A percentile compares a stretch with the other conserved stretches of the same genome.
Evolutionary conservation across 1,140 invertebrate genomes (phyloP).

Genomic region (Callitettix versicolor): DNA sequence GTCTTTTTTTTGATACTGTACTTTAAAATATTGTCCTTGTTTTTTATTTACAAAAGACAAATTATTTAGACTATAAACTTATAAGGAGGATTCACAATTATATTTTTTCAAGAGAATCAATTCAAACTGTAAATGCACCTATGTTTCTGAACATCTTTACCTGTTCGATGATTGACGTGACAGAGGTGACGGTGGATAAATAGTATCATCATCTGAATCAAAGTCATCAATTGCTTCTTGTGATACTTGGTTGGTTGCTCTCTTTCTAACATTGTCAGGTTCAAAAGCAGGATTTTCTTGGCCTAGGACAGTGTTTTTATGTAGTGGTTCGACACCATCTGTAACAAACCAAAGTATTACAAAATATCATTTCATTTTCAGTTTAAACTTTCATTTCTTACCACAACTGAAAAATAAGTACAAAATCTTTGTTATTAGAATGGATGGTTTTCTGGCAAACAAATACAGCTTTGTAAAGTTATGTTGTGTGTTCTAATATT

Average conservation of each 20-base stretch:
- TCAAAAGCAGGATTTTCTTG: slow-evolving; percentile 1
- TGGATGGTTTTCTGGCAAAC: background rate
- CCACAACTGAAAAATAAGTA: background rate
- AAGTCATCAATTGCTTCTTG: slow-evolving; percentile 3
- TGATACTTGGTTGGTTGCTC: background rate
- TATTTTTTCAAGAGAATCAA: too few species aligned
- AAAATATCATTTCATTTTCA: background rate
- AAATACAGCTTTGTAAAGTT: background rate
- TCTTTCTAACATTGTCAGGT: background rate
- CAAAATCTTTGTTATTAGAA: background rate
- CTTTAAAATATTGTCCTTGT: too few species aligned
- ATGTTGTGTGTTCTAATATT: background rate
- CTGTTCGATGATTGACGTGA: background rate
- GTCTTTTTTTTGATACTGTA: too few species aligned
- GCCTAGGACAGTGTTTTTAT: background rate
- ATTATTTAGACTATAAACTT: too few species aligned
- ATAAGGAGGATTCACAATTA: too few species aligned
- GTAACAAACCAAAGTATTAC: background rate
- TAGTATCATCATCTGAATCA: slow-evolving; percentile 8
- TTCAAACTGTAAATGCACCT: too few species aligned
- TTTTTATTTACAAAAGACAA: too few species aligned
- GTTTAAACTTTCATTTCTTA: background rate
- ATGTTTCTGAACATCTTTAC: too few species aligned
- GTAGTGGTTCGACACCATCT: background rate
- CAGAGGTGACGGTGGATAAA: slow-evolving; percentile 1